Evolutionary conservation across 2,888 invertebrate genomes (phyloP), one percentile per base, ranked within the genome.

Genomic region (Rhogogaster chlorosoma): DNA sequence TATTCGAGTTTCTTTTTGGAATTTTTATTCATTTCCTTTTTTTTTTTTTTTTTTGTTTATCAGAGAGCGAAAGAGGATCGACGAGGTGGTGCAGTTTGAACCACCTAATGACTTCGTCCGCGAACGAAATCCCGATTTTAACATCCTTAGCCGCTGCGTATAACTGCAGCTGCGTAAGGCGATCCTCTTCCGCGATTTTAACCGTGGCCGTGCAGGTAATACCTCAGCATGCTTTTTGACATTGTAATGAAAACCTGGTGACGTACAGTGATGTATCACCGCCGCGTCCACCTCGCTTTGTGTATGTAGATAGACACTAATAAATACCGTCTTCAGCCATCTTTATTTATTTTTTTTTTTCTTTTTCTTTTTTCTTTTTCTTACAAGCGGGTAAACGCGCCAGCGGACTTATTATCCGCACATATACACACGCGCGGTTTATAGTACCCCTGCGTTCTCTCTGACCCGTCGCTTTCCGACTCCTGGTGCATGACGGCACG

Each of bases 401-500:
- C 67, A 10, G 67, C 26, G 29, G 67, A 53, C 53, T 53, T 53
- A 53, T 53, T 53, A 53, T 49, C 49, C 49, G 4, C 49, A 18
- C 5, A 4, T 18, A 53, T 1, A 53, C 53, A 53, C 53, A 53
- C 53, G n/a, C 18, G 42, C 15, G 42, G 15, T n/a, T n/a, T n/a
- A n/a, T n/a, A n/a, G n/a, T n/a, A n/a, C n/a, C n/a, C 42, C 12
- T 45, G n/a, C 53, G n/a, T 53, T 53, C 53, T 53, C 53, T 53
- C 18, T n/a, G 53, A 70, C 32, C 70, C 70, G 70, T 70, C 70
- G 70, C 70, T 70, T 36, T 70, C 70, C n/a, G 70, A 70, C 36
- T 75, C 45, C 45, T 45, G 45, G 75, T 75, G 75, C 75, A 45
- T 45, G 75, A 75, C 75, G 75, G 75, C 45, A 75, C 42, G 45